These are phyloP conservation scores for Muscicapa striata DNA, from an alignment of 2,797 vertebrate species.

Conservation along the genomic window DNA sequence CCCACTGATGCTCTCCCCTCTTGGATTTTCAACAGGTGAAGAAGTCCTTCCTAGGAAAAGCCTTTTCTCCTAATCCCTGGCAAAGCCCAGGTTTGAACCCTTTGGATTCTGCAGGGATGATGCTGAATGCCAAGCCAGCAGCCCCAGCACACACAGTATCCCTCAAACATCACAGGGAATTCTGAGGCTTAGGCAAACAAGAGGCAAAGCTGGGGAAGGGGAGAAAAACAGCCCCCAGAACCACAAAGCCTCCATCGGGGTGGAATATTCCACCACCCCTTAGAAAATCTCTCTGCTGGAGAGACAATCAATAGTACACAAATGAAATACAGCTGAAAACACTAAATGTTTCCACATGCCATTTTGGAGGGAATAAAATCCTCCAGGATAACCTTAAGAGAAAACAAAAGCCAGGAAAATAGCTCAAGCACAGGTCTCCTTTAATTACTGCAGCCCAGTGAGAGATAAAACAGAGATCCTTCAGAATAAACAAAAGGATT, in stretches of 20 bases:
- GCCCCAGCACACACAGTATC: not conserved
- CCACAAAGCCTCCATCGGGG: accelerated
- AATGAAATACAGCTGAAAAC: conserved; percentile 37
- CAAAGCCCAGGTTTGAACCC: not conserved
- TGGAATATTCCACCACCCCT: conserved; percentile 43
- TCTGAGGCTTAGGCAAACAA: not conserved
- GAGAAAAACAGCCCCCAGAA: accelerated
- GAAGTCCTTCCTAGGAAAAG: not conserved
- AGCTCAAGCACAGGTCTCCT: conserved; percentile 25
- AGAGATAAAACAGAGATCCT: conserved; percentile 68
- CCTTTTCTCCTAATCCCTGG: not conserved
- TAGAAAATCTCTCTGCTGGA: not conserved
- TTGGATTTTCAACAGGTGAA: conserved; percentile 34
- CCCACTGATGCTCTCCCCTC: not conserved
- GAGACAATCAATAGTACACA: conserved; percentile 8
- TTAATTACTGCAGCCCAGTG: conserved; percentile 49
- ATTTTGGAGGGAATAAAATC: conserved; percentile 25
- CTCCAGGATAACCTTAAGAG: conserved; percentile 21
- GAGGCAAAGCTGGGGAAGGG: not conserved
- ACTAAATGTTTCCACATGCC: not conserved
- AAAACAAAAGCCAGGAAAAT: conserved; percentile 6
- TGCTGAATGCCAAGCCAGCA: not conserved
- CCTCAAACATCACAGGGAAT: not conserved
- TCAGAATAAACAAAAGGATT: conserved; percentile 24
- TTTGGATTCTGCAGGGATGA: accelerated